A percentile compares a stretch with the other conserved stretches of the same genome.
Evolutionary conservation across 1,140 invertebrate genomes (phyloP).

Genomic region (Danaus melanippus): DNA sequence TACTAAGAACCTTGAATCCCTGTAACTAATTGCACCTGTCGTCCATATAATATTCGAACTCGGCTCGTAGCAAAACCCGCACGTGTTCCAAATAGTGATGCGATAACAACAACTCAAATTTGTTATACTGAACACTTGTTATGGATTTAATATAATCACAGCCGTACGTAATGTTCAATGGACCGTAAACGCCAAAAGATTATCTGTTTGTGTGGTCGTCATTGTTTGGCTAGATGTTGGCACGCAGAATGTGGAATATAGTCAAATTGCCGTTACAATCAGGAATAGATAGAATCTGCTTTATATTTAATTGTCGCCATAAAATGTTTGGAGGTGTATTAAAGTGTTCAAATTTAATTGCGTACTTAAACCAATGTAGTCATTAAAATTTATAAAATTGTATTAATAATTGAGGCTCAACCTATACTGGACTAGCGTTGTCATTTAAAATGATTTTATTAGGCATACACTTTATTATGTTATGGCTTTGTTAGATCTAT

Average conservation of each 20-base stretch:
- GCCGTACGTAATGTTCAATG: conserved; percentile 18
- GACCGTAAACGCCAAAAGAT: conserved; percentile 10
- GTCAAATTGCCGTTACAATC: conserved; percentile 15
- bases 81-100: conserved; percentile 9
- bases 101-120: neutral
- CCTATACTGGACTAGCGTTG: too few species aligned
- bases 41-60: conserved; percentile 26
- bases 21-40: conserved; percentile 32
- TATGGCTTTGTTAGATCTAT: too few species aligned
- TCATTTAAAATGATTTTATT: too few species aligned
- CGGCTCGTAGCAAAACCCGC: conserved; percentile 28
- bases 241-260: conserved; percentile 18
- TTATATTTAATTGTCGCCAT: conserved; percentile 18
- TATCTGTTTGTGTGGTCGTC: conserved; percentile 16
- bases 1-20: conserved; percentile 21
- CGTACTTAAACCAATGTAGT: too few species aligned
- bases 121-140: conserved; percentile 11
- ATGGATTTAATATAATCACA: conserved; percentile 10
- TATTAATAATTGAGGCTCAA: too few species aligned
- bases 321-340: conserved; percentile 13
- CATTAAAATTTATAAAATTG: too few species aligned
- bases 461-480: too few species aligned
- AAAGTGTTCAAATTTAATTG: neutral
- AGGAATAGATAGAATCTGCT: conserved; percentile 14
- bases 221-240: conserved; percentile 16